A percentile compares a stretch with the other conserved stretches of the same genome.
Conservation (phyloP, 2,888 invertebrate species). For the Carabus problematicus region DNA sequence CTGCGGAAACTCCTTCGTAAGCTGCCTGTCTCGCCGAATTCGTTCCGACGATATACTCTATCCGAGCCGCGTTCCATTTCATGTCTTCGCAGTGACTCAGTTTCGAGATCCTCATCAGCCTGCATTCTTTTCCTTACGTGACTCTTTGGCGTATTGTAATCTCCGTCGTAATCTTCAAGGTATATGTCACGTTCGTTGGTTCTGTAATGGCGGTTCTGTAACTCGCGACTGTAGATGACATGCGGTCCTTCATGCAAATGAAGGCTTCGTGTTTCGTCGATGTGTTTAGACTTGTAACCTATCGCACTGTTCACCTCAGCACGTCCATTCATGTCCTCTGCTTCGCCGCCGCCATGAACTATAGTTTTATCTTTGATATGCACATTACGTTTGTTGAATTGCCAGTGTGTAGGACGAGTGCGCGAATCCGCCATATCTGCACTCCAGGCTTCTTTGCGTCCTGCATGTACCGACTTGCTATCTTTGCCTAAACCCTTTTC, state of each 20-base stretch:
- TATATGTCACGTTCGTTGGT: conserved; percentile 56
- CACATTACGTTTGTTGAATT: conserved; percentile 73
- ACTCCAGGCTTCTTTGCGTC: conserved; percentile 85
- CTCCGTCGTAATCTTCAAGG: conserved; percentile 67
- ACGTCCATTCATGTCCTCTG: conserved; percentile 35
- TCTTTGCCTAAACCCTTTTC: conserved; percentile 74
- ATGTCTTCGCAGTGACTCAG: conserved; percentile 77
- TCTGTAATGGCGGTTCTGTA: conserved; percentile 54
- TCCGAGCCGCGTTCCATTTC: conserved; percentile 82
- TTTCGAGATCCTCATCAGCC: conserved; percentile 65
- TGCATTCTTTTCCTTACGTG: conserved; percentile 58
- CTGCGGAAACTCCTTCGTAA: conserved; percentile 49
- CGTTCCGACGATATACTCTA: conserved; percentile 57
- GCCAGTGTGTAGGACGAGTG: conserved; percentile 75
- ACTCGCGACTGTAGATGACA: conserved; percentile 65
- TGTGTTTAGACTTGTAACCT: conserved; percentile 20
- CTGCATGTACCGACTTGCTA: conserved; percentile 79
- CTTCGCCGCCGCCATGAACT: conserved; percentile 51
- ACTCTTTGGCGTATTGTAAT: conserved; percentile 63
- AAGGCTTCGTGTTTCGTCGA: conserved; percentile 38
- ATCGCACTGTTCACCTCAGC: conserved; percentile 22
- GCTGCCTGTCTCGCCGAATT: conserved; percentile 48
- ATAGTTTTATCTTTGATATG: conserved; percentile 63
- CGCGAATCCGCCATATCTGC: conserved; percentile 75
- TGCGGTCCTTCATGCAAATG: conserved; percentile 62